Base-by-base conservation (phyloP, 2,797 vertebrate genomes). In the Salarias fasciatus region DNA sequence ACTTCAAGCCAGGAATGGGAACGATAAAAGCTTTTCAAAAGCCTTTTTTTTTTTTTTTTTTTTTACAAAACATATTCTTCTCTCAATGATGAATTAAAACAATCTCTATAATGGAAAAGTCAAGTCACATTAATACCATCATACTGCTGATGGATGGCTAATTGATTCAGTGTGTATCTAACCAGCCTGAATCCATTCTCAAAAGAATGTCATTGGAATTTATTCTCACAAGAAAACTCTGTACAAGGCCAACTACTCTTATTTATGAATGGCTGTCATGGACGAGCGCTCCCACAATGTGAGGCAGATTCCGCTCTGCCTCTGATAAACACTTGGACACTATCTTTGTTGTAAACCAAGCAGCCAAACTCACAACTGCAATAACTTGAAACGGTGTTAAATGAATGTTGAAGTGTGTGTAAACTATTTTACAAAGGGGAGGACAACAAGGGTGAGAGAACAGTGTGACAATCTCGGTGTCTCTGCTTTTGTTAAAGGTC, bases 401-500 rank as follows among this genome's bases (percentile, higher is more conserved):
- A n/a, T n/a, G n/a, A n/a, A 57, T 36, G 5, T 28, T 5, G 58
- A 56, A 7, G 31, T 62, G 35, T 18, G 33, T 70, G n/a, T 53
- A 5, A 59, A 15, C 57, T 5, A 41, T 35, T 18, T 38, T 49
- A 0, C 41, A 30, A 47, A 35, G 9, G 7, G 33, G 53, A 11
- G 18, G 53, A 29, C 13, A 45, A 29, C 41, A 41, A 18, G 1
- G 2, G 31, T 6, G 12, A 29, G 28, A 41, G n/a, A 56, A 67
- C 12, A 35, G 29, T 47, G 10, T 6, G 53, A 68, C 33, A 35
- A 56, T 78, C 46, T 40, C 54, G 18, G 8, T 47, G 36, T 38
- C 24, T 47, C 69, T 52, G 60, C 63, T 85, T n/a, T 81, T 79
- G 72, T 75, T 44, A 88, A 88, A 91, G 82, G 85, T 89, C 88